These are phyloP conservation scores for Enteromius thamalakanensis DNA, from an alignment of 2,797 vertebrate species.

Conservation along the genomic window DNA sequence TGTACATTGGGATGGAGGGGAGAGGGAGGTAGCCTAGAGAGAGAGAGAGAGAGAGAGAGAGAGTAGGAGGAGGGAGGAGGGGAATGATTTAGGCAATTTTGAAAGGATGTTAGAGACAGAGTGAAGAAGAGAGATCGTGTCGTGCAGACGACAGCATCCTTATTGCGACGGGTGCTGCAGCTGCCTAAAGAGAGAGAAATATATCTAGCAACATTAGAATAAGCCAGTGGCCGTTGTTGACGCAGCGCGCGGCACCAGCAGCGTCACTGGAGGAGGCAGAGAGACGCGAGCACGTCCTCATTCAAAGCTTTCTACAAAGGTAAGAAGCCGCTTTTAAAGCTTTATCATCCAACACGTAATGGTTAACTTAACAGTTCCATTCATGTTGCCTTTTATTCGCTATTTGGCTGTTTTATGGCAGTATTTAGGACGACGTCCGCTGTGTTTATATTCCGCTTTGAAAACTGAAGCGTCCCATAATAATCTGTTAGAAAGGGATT, in stretches of 20 bases:
- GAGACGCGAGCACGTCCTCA: conserved; percentile 39
- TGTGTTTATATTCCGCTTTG: conserved; percentile 12
- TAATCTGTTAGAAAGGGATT: conserved; percentile 17
- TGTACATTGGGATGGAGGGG: conserved; percentile 51
- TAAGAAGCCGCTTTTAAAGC: conserved; percentile 59
- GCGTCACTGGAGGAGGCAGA: conserved; percentile 47
- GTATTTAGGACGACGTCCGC: neutral
- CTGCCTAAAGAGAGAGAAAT: conserved; percentile 53
- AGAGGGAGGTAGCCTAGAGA: conserved; percentile 26
- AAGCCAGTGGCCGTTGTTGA: conserved; percentile 50
- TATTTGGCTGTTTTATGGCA: neutral
- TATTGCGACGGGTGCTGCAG: conserved; percentile 81
- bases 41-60: conserved; percentile 33
- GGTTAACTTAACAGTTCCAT: neutral
- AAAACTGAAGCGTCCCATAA: conserved; percentile 21
- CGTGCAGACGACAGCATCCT: conserved; percentile 72
- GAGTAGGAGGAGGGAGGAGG: conserved; percentile 54
- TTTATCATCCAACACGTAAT: neutral
- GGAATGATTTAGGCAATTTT: conserved; percentile 35
- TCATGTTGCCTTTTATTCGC: neutral
- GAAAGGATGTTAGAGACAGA: conserved; percentile 36
- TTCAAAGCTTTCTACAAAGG: conserved; percentile 60
- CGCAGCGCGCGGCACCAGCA: conserved; percentile 53
- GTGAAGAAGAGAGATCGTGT: conserved; percentile 40
- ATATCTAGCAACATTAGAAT: conserved; percentile 46